Base-by-base conservation (phyloP, 2,113 vertebrate species). In the Stegastes partitus region DNA sequence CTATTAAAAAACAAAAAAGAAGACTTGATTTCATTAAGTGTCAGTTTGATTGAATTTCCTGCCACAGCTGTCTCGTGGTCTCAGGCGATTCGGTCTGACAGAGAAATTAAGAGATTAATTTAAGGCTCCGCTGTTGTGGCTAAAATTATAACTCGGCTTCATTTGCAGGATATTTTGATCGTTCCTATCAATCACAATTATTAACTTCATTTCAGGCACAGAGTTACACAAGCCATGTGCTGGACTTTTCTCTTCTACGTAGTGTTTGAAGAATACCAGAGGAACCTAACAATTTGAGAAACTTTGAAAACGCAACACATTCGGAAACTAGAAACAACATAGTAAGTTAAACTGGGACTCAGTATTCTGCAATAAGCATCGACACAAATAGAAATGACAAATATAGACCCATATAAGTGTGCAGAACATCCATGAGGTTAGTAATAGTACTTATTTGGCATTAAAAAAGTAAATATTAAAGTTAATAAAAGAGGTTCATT, bases 41-140 rank as follows among this genome's bases (percentile, higher is more conserved):
- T 31, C 56, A 44, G 7, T 28, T 8, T 72, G 68, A 72, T 65
- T 54, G 59, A 50, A 56, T 53, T 56, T 59, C 51, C 26, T 59
- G 61, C 22, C 39, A 16, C 74, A 51, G 74, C 49, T 49, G 75
- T 61, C 45, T 49, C 11, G 9, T 22, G n/a, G 19, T 57, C 72
- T 56, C 44, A 0, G n/a, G 55, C 12, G 65, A 83, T 59, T 73
- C 50, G 34, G 57, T 47, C 68, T 69, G 57, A 68, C 44, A 54
- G 65, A 59, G 63, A 79, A 65, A 74, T 54, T n/a, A 45, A 83
- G 28, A 28, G 57, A 69, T 68, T 59, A 26, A 21, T 74, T 74
- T 31, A 53, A 53, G 18, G 53, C 51, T 39, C 39, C 3, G 6
- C 69, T 42, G 44, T 63, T 68, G 23, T 15, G 16, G 28, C 28